Base-by-base conservation (phyloP, 2,113 vertebrate genomes). In the Paraplagusia blochii region DNA sequence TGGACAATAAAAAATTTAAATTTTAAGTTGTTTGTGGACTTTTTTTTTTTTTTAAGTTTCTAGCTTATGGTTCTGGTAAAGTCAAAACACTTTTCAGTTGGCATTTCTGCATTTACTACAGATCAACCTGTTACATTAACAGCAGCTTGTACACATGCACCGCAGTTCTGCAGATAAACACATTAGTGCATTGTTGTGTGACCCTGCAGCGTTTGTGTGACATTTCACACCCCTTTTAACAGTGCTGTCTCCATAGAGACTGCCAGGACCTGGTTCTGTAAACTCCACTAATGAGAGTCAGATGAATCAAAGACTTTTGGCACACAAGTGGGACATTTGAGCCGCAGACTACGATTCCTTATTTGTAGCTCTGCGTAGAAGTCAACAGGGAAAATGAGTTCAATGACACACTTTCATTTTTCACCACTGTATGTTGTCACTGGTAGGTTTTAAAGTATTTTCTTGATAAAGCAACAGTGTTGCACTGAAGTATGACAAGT, bases 1-100 rank as follows among this genome's bases (percentile, higher is more conserved):
- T 79, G 73, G 80, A 89, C 79, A 90, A 90, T 91, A 77, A 86
- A 91, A 56, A 44, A 66, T 63, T 68, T 53, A 47, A 74, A 53
- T 46, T 7, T 9, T 4, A 44, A 4, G 33, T 53, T 11, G 17
- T 50, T 49, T 58, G 11, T 36, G 7, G 19, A 18, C 43, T 19
- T 42, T 6, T 34, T 48, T 64, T 16, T 22, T 11, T n/a, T 29
- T 29, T 6, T 29, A 6, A 6, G 6, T 29, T 29, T 29, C 22
- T 29, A 29, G 22, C 22, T 29, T 6, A 29, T 6, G 6, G 6
- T 29, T 6, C 22, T 29, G 22, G 22, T 29, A 6, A 29, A 29
- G 22, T 29, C 2, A 29, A 29, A 29, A 29, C 2, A 29, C n/a
- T n/a, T n/a, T n/a, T n/a, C n/a, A n/a, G n/a, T n/a, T n/a, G n/a